A percentile compares a stretch with the other conserved stretches of the same genome.
These are phyloP conservation scores for Nomada ruficornis DNA, from an alignment of 2,888 invertebrate genomes.

Conservation along the genomic window DNA sequence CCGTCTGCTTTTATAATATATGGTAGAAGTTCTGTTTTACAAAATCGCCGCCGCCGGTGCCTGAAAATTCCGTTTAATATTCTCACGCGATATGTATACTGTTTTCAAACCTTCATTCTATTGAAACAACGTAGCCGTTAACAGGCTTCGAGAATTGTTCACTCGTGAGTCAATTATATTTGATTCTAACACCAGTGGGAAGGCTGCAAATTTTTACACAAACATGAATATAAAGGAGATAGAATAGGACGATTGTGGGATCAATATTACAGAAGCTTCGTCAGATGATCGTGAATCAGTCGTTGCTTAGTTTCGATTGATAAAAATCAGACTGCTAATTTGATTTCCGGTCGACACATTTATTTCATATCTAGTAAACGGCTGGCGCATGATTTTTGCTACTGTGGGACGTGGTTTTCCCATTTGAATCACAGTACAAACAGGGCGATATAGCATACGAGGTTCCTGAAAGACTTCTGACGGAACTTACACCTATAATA, in stretches of 20 bases:
- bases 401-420: constrained; percentile 65
- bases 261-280: too few species aligned
- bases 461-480: constrained; percentile 36
- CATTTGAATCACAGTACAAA: constrained; percentile 78
- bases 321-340: too few species aligned
- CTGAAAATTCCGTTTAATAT: neutral
- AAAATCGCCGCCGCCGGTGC: neutral
- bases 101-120: neutral
- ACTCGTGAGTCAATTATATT: too few species aligned
- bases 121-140: neutral
- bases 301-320: too few species aligned
- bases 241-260: too few species aligned
- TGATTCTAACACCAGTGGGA: too few species aligned
- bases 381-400: neutral
- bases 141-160: too few species aligned
- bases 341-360: too few species aligned
- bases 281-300: too few species aligned
- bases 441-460: constrained; percentile 49
- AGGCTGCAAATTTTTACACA: too few species aligned
- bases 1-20: constrained; percentile 5
- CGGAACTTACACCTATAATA: constrained; percentile 36
- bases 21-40: neutral
- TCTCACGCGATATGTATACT: too few species aligned
- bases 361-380: neutral
- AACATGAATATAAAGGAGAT: too few species aligned